Percentiles rank a stretch among this genome's conserved stretches.
These are phyloP conservation scores for Zaprionus tsacasi DNA, from an alignment of 1,140 invertebrate genomes.

Conservation along the genomic window DNA sequence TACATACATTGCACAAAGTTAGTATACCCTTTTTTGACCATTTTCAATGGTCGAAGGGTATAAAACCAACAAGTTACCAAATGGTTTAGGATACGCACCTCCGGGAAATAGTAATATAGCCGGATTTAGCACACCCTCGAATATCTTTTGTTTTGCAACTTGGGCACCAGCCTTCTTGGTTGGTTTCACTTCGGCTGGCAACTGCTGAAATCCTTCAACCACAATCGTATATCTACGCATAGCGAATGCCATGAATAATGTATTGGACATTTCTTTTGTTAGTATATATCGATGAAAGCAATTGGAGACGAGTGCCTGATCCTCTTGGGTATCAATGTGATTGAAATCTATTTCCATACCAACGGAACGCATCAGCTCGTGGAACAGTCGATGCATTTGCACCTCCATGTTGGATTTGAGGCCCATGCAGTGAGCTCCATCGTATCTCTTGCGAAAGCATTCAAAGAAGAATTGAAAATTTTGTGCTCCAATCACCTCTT, in stretches of 20 bases:
- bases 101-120: conserved; percentile 50
- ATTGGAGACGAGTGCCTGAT: conserved; percentile 60
- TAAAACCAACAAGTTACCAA: not conserved
- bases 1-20: too few species aligned
- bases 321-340: conserved; percentile 21
- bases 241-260: conserved; percentile 27
- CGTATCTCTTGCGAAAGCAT: conserved; percentile 38
- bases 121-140: conserved; percentile 59
- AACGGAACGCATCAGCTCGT: conserved; percentile 42
- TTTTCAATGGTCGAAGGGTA: too few species aligned
- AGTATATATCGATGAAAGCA: conserved; percentile 69
- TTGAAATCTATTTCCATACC: conserved; percentile 35
- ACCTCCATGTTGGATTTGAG: conserved; percentile 52
- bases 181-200: not conserved
- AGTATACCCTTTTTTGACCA: too few species aligned
- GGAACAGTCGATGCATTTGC: conserved; percentile 51
- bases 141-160: conserved; percentile 39
- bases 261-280: conserved; percentile 42
- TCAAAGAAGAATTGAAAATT: conserved; percentile 49
- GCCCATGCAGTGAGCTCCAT: conserved; percentile 31
- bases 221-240: conserved; percentile 33
- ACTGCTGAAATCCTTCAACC: conserved; percentile 38
- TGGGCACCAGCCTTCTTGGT: not conserved
- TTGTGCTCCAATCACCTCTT: conserved; percentile 39
- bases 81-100: conserved; percentile 32